Evolutionary conservation across 2,888 invertebrate species (phyloP).

Genomic region (Arrhopalites spinosus): DNA sequence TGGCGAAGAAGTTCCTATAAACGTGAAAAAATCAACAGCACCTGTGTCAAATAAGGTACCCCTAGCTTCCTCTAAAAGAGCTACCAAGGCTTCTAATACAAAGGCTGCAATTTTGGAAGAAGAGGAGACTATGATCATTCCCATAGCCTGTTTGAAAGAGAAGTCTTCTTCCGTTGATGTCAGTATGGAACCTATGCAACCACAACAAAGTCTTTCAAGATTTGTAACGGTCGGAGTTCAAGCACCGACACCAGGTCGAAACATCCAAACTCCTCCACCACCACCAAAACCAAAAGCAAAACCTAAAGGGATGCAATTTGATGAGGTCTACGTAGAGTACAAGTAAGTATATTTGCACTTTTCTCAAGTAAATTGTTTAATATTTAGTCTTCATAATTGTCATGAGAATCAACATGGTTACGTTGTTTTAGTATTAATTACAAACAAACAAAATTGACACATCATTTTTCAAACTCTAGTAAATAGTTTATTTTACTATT

Average conservation of each 20-base stretch:
- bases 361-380: too few relatives aligned
- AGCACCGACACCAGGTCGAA: background rate
- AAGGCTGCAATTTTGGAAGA: background rate
- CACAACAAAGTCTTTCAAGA: background rate
- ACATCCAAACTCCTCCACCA: too few relatives aligned
- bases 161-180: background rate
- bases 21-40: background rate
- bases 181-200: background rate
- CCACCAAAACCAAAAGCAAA: background rate
- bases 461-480: too few relatives aligned
- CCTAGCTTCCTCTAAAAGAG: background rate
- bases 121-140: background rate
- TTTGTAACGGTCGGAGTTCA: background rate
- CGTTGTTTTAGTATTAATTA: background rate
- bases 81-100: background rate
- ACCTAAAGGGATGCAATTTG: conserved; percentile 44
- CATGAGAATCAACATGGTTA: conserved; percentile 3
- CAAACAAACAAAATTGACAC: conserved; percentile 22
- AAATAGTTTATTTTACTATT: too few relatives aligned
- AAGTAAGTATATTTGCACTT: conserved; percentile 51
- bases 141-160: background rate
- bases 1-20: background rate
- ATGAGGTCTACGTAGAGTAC: conserved; percentile 45
- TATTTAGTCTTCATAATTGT: conserved; percentile 3
- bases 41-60: background rate